A percentile compares a stretch with the other conserved stretches of the same genome.
Evolutionary conservation across 2,113 vertebrate species (phyloP).

Genomic region (Trachemys scripta): DNA sequence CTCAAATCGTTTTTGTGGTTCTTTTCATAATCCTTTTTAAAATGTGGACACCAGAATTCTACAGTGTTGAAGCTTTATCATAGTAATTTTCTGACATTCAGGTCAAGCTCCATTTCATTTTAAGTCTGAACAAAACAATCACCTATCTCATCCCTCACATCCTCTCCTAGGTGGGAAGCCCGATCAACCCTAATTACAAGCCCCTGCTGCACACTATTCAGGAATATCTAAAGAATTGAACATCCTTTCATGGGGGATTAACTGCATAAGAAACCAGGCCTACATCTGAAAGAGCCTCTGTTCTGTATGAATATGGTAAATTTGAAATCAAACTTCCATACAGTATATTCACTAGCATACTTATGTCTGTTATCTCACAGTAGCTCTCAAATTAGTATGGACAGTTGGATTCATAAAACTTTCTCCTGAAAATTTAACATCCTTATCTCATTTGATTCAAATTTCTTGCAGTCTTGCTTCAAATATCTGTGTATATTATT

Average conservation of each 20-base stretch:
- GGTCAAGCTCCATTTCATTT: neutral
- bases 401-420: neutral
- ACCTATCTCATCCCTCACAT: neutral
- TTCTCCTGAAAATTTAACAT: neutral
- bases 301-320: neutral
- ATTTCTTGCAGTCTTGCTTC: neutral
- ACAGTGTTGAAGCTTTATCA: neutral
- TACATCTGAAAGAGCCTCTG: neutral
- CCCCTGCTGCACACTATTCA: neutral
- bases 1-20: neutral
- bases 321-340: conserved; percentile 10
- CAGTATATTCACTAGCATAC: neutral
- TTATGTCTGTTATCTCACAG: neutral
- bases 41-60: neutral
- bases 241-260: neutral
- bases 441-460: neutral
- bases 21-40: neutral
- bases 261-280: conserved; percentile 6
- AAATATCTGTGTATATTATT: neutral
- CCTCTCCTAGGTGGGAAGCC: neutral
- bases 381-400: neutral
- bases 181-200: neutral
- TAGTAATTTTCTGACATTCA: neutral
- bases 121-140: neutral
- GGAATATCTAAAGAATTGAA: neutral